Conservation (phyloP, 2,797 vertebrate species). For the Anguilla marmorata region DNA sequence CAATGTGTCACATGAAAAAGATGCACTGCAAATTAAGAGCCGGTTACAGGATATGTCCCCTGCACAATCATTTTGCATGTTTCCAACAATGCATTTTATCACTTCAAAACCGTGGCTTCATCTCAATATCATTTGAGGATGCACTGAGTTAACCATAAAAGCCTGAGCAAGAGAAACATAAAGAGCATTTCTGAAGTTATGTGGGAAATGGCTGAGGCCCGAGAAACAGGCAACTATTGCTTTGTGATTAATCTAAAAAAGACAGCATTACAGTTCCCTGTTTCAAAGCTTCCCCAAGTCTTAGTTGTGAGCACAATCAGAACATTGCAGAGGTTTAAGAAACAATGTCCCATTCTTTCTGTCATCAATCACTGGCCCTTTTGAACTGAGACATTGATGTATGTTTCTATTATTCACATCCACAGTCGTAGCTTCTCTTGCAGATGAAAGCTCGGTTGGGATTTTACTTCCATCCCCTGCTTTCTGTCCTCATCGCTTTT, state of each 20-base stretch:
- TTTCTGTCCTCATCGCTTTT: conserved; percentile 32
- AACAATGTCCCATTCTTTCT: conserved; percentile 44
- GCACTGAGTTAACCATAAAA: background rate
- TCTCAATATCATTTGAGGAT: background rate
- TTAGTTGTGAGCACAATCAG: conserved; percentile 42
- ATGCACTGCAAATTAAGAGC: background rate
- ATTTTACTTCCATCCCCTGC: conserved; percentile 37
- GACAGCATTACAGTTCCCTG: background rate
- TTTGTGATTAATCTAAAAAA: background rate
- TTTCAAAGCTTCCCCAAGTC: conserved; percentile 31
- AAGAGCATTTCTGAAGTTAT: background rate
- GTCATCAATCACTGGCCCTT: conserved; percentile 47
- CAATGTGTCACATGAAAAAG: background rate
- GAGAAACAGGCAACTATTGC: background rate
- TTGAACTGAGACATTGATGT: conserved; percentile 53
- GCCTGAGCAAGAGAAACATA: background rate
- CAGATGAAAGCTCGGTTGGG: conserved; percentile 41
- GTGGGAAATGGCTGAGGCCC: background rate
- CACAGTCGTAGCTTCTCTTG: conserved; percentile 43
- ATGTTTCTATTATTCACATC: conserved; percentile 49
- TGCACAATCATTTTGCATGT: background rate
- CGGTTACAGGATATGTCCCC: background rate
- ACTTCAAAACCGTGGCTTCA: background rate
- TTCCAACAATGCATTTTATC: background rate
- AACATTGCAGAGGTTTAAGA: conserved; percentile 49